Base-by-base conservation (phyloP, 2,797 vertebrate genomes). In the Hypotaenidia philippensis region DNA sequence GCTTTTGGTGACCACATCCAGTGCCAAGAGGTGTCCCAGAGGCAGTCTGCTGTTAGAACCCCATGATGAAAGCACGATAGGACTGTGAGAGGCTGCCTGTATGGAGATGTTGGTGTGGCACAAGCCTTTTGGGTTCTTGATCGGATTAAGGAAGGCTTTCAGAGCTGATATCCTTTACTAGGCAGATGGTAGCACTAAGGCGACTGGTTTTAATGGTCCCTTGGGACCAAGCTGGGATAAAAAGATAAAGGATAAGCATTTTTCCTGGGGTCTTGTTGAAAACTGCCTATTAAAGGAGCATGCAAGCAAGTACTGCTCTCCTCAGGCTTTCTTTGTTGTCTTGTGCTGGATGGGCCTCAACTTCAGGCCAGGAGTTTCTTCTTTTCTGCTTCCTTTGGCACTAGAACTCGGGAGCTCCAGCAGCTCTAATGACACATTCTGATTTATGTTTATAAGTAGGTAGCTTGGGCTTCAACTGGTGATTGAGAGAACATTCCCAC, bases 121-220 rank as follows among this genome's bases (percentile, higher is more conserved):
- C 44, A 11, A 80, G 65, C 40, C 86, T 63, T 27, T 36, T 27
- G 57, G 94, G n/a, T 82, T 52, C 69, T 56, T 79, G 55, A 72
- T 76, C 74, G 86, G 57, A 76, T 92, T 83, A 87, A 52, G 81
- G 90, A 41, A 66, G 77, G 81, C 83, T 81, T 94, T 85, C 0
- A 7, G 63, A 83, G 63, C 60, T 1, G 34, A 49, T 72, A 32
- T 14, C 69, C 89, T 56, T 83, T 60, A 53, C 66, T 57, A 79
- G 75, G 75, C 91, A 95, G 93, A 77, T 85, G 92, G 83, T 27
- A 89, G 81, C 49, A 11, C 70, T 34, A 8, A 18, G 60, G n/a
- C 34, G 12, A 4, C 23, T 23, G 72, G 63, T 15, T 70, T 15
- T 70, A 71, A 55, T 55, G 70, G 72, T 74, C 87, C 84, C 34